Evolutionary conservation across 1,140 invertebrate species (phyloP).

Genomic region (Acyrthosiphon pisum): DNA sequence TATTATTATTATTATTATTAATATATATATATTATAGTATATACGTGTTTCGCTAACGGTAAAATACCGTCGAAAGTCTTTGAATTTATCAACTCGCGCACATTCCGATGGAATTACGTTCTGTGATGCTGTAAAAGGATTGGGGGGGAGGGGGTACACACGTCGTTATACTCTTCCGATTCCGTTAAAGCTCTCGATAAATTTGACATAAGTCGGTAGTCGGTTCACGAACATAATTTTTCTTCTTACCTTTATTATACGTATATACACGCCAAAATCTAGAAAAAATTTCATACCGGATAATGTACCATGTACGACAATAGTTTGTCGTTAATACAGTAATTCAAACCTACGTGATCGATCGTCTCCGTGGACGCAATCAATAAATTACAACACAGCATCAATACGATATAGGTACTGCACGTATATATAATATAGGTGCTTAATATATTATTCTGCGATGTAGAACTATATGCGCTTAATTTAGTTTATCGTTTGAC

Average conservation of each 20-base stretch:
- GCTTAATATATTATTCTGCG: background rate
- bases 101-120: conserved; percentile 18
- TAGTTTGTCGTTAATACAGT: background rate
- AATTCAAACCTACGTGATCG: background rate
- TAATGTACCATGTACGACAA: background rate
- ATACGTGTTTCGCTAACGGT: background rate
- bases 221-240: background rate
- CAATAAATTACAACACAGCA: background rate
- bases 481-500: conserved; percentile 12
- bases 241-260: background rate
- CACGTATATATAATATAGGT: background rate
- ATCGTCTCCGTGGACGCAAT: background rate
- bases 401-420: background rate
- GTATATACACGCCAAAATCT: background rate
- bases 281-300: background rate
- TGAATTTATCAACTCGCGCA: conserved; percentile 24
- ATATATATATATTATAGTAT: background rate
- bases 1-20: too few relatives aligned
- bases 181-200: background rate
- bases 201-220: background rate
- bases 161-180: background rate
- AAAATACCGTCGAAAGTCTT: background rate
- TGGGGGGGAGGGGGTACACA: background rate
- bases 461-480: background rate
- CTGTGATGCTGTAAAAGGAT: background rate